Percentiles rank a stretch among this genome's conserved stretches.
Conservation (phyloP, 1,140 invertebrate genomes). For the Drosophila sturtevanti region DNA sequence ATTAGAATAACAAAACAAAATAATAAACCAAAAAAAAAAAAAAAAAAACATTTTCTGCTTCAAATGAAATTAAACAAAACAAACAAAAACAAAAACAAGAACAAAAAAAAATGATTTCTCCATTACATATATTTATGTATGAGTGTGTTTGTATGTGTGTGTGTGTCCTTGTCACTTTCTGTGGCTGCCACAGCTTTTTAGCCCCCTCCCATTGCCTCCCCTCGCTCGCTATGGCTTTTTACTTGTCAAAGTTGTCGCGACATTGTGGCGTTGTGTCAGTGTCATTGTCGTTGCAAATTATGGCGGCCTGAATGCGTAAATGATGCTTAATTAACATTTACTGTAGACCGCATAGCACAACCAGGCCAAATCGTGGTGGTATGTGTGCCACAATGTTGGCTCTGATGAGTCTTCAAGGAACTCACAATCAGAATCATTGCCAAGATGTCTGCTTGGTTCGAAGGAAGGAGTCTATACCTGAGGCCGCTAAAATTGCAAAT, state of each 20-base stretch:
- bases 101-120: neutral
- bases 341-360: slow-evolving; percentile 37
- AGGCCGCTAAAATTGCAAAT: slow-evolving; percentile 57
- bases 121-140: neutral
- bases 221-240: slow-evolving; percentile 24
- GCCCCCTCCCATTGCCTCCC: slow-evolving; percentile 14
- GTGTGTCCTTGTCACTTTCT: slow-evolving; percentile 1
- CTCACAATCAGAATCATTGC: too few relatives aligned
- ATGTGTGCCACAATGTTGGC: neutral
- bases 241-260: slow-evolving; percentile 74
- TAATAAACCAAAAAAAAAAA: neutral
- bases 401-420: too few relatives aligned
- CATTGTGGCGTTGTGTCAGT: slow-evolving; percentile 65
- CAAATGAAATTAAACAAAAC: slow-evolving; percentile 1
- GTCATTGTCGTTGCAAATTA: slow-evolving; percentile 73
- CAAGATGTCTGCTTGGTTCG: too few relatives aligned
- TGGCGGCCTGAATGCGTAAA: slow-evolving; percentile 78
- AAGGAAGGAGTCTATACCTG: neutral
- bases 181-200: neutral
- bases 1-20: neutral
- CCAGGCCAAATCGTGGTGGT: slow-evolving; percentile 20
- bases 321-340: slow-evolving; percentile 79
- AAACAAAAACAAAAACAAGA: neutral
- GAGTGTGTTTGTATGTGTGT: neutral
- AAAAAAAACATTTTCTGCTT: neutral